Base-by-base conservation (phyloP, 2,888 invertebrate genomes). In the Trachelus tabidus region DNA sequence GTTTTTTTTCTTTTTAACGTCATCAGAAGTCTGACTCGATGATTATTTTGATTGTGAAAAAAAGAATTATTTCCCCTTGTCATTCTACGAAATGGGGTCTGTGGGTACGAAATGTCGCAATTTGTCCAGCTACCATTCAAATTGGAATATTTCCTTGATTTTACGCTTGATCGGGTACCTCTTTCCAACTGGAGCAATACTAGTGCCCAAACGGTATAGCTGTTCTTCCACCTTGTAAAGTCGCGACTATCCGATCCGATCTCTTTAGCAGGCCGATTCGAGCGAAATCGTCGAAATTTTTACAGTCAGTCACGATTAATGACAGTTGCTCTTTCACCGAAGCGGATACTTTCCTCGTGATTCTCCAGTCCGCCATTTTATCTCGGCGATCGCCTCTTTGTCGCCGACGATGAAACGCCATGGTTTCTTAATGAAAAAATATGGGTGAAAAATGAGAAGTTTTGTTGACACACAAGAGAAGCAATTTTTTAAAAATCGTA, bases 121-220 rank as follows among this genome's bases (percentile, higher is more conserved):
- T 56, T 56, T 23, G 9, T 56, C 23, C 56, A 56, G 34, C 75
- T 78, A 73, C 77, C 12, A 81, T 77, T 80, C 37, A 73, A 37
- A 75, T 81, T 77, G 77, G 79, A 75, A 68, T 75, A 12, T 75
- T 35, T 30, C n/a, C 75, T 31, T 1, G 71, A 34, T 56, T 71
- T 71, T 23, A 71, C 33, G 71, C 71, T 12, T 1, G 33, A 33
- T 33, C 71, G 71, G 1, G 23, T 56, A 56, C 23, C 23, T 56
- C 56, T 6, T 23, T 56, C 23, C 56, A 23, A 56, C 23, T 23
- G 23, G 56, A 56, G 56, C 23, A 56, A 56, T 56, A 56, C 23
- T 6, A 56, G 23, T 9, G 23, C 2, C 23, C 9, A 23, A 56
- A 56, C 23, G 56, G 2, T 56, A 6, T 23, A 56, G 9, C 31